Conservation (phyloP, 2,797 vertebrate species). For the Alfaro cultratus region DNA sequence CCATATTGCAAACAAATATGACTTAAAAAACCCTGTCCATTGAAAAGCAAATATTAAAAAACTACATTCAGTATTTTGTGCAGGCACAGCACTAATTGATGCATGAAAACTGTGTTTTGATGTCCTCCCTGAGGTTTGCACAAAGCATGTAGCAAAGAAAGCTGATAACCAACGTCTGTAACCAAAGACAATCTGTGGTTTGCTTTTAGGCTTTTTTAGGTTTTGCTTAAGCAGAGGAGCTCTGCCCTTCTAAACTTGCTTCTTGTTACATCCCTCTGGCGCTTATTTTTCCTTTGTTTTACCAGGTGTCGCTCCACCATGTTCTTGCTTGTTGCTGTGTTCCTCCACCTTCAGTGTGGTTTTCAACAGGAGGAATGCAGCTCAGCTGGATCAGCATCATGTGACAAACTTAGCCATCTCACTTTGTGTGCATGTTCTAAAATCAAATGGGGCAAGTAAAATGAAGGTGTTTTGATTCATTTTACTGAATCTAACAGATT, state of each 20-base stretch:
- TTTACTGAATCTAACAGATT: neutral
- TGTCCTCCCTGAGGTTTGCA: neutral
- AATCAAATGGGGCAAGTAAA: neutral
- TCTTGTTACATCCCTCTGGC: neutral
- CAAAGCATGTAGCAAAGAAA: neutral
- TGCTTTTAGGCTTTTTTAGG: neutral
- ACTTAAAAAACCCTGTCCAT: neutral
- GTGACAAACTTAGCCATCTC: neutral
- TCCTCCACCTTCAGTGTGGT: constrained; percentile 1
- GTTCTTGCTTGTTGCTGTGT: constrained; percentile 2
- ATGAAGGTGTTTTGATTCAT: constrained; percentile 6
- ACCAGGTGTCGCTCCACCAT: constrained; percentile 1
- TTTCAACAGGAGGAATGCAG: constrained; percentile 4
- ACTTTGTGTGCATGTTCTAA: neutral
- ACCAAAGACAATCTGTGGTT: neutral
- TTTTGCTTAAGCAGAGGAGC: neutral
- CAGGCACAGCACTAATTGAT: neutral
- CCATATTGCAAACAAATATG: neutral
- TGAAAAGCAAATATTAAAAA: neutral
- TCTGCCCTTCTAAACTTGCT: neutral
- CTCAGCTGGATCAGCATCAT: constrained; percentile 4
- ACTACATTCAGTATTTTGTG: neutral
- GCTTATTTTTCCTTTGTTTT: constrained; percentile 2
- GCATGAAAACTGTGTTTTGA: neutral
- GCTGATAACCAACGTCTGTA: neutral